These are phyloP conservation scores for Neofelis nebulosa DNA, from an alignment of 2,113 vertebrate genomes.

Conservation along the genomic window DNA sequence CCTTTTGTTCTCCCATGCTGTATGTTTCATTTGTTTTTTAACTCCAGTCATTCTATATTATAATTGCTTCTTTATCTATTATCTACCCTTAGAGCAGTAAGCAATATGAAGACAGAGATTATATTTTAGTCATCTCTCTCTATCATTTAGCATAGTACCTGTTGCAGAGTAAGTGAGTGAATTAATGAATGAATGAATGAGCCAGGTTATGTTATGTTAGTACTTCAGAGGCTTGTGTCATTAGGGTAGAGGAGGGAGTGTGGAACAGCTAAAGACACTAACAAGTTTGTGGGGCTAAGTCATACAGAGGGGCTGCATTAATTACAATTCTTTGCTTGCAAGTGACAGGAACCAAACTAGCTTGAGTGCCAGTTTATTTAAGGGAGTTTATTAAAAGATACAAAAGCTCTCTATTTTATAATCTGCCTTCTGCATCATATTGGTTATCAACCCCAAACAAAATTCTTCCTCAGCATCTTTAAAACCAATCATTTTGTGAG, in stretches of 20 bases:
- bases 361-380: background rate
- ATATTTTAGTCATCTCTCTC: background rate
- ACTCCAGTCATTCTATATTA: background rate
- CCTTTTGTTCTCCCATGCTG: background rate
- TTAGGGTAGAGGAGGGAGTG: background rate
- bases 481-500: conserved; percentile 41
- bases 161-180: background rate
- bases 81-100: background rate
- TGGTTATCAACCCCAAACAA: background rate
- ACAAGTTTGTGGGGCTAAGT: background rate
- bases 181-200: background rate
- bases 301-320: background rate
- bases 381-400: background rate
- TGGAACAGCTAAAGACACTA: background rate
- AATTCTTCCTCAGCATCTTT: background rate
- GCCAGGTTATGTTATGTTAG: background rate
- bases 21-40: background rate
- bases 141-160: background rate
- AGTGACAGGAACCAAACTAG: background rate
- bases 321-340: conserved; percentile 3
- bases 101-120: background rate
- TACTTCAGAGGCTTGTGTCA: background rate
- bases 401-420: background rate
- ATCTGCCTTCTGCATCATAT: background rate
- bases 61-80: background rate